Evolutionary conservation across 2,888 invertebrate genomes (phyloP), one percentile per base, ranked within the genome.

Genomic region (Drosophila lacicola): DNA sequence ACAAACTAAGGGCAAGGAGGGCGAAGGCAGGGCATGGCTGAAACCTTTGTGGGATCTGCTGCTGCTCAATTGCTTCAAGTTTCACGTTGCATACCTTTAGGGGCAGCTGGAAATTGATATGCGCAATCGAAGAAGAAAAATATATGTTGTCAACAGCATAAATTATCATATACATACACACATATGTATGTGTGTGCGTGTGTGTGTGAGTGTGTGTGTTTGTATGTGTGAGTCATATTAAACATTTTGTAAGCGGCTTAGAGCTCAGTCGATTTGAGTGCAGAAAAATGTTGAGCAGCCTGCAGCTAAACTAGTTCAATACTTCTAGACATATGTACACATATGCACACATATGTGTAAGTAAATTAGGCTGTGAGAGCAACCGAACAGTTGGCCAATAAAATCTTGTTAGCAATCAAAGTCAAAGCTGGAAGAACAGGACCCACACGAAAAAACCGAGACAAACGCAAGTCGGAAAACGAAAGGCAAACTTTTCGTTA

Each of bases 341-440:
- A 4, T 4, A 46, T 10, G 34, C 3, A 41, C 14, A 8, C 3
- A 34, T 19, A 17, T 39, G 13, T 13, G 21, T 64, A 63, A 45
- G 63, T 51, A 61, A 70, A 75, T 74, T 72, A 44, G 66, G 21
- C 39, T 54, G 19, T 21, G 37, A 21, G 42, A 42, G 19, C 61
- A 63, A 42, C 65, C 42, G 46, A 50, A 62, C 55, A 54, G 50
- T 34, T 53, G 65, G 57, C 68, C 75, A 68, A 74, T 74, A 70
- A 74, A 78, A 74, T 70, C 78, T 67, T 70, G 86, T 86, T 80
- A 85, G 64, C 73, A 80, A 68, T 64, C 64, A 63, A 63, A 50
- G 57, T 10, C 75, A 58, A 72, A 64, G 46, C 58, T 21, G 53
- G 36, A 42, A 66, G 47, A 44, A 45, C 39, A 45, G 19, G 63